Base-by-base conservation (phyloP, 2,113 vertebrate genomes). In the Riparia riparia region DNA sequence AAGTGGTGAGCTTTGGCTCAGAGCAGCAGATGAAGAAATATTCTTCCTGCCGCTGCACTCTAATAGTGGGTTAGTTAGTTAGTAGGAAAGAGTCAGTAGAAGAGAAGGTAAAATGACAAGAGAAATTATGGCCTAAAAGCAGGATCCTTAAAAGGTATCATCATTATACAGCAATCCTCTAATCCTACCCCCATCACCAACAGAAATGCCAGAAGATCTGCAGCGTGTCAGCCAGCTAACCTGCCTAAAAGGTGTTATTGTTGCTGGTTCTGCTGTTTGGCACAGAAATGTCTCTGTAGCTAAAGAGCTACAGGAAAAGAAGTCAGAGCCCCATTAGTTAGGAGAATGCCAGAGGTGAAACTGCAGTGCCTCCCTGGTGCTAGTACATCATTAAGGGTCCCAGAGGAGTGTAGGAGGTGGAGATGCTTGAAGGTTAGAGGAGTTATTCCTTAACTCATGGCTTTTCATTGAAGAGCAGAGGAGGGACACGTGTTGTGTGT, bases 221-320 rank as follows among this genome's bases (percentile, higher is more conserved):
- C 56, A 82, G 70, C 72, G 79, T 17, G 24, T 97, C 95, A 95
- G 86, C 78, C 1, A 3, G 82, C 91, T 97, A 88, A 87, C 94
- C 93, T 95, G 34, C 78, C 84, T 94, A 90, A 95, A 93, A 95
- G 53, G 83, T 89, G 68, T 88, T 91, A 92, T 81, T 97, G 93
- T 74, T 93, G 53, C 82, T 79, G 91, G 71, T 91, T 94, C 92
- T 96, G 85, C 92, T 81, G n/a, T 76, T 89, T 83, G 63, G 68
- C 90, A 95, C 86, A 71, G 90, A 95, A 85, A 93, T 41, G 77
- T 94, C 82, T 95, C 72, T 82, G 60, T 78, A 91, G 82, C 79
- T 83, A 42, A 94, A 94, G 84, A 95, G 79, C 74, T 94, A 56
- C 78, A 72, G 92, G 74, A 91, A 93, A 86, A 93, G 71, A 95